phyloP scores from a whole-genome alignment of 2,888 invertebrate genomes.

The Troides helena region DNA sequence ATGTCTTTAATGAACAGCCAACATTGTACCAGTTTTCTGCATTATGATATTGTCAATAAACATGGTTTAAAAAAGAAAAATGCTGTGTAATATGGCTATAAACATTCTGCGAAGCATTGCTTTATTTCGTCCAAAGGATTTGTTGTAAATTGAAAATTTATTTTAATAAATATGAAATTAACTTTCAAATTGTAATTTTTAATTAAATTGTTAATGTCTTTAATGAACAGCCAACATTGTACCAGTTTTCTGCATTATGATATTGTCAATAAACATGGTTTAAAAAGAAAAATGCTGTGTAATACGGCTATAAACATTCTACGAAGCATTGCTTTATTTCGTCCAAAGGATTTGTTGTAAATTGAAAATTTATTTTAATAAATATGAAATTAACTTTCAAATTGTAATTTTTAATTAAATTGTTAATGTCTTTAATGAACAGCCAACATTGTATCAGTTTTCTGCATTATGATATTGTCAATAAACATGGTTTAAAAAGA shows the following conservation, averaged over 20 bases:
- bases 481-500: not conserved
- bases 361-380: no score
- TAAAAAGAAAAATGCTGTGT: not conserved
- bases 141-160: slow-evolving; percentile 6
- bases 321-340: not conserved
- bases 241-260: not conserved
- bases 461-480: not conserved
- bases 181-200: no score
- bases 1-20: not conserved
- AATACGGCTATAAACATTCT: not conserved
- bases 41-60: not conserved
- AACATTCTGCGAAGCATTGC: not conserved
- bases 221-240: not conserved
- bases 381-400: no score
- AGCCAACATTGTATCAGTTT: not conserved
- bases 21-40: not conserved
- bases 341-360: slow-evolving; percentile 7
- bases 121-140: slow-evolving; percentile 1
- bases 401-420: no score
- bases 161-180: no score
- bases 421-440: not conserved
- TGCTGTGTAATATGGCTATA: not conserved
- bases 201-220: no score
- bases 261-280: not conserved
- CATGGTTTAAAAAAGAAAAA: not conserved